These are phyloP conservation scores for Chrysemys picta DNA, from an alignment of 2,113 vertebrate species.

Conservation along the genomic window DNA sequence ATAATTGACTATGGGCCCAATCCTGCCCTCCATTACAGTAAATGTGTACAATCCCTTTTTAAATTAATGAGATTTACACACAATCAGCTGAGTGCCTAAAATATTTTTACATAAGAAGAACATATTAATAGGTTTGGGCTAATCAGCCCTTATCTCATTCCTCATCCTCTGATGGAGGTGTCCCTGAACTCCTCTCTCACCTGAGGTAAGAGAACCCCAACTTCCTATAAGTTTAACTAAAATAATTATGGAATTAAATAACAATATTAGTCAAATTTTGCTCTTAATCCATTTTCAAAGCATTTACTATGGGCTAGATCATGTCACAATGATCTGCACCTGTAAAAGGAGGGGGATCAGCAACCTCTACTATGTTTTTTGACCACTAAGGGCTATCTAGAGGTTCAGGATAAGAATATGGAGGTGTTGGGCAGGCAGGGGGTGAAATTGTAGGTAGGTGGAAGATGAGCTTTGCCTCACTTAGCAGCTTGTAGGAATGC, in stretches of 20 bases:
- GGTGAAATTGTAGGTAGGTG: not conserved
- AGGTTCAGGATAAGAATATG: not conserved
- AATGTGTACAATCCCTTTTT: constrained; percentile 35
- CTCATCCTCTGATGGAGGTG: not conserved
- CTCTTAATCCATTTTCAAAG: not conserved
- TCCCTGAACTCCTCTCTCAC: not conserved
- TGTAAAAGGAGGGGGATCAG: not conserved
- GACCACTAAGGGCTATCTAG: not conserved
- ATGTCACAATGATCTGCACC: not conserved
- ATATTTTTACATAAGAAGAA: constrained; percentile 62
- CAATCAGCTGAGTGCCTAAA: constrained; percentile 19
- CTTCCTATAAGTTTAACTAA: not conserved
- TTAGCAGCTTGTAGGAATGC: not conserved
- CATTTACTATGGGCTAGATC: not conserved
- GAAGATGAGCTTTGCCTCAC: not conserved
- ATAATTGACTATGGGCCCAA: constrained; percentile 13
- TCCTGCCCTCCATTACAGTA: constrained; percentile 52
- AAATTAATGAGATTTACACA: constrained; percentile 33
- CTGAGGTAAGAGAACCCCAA: not conserved
- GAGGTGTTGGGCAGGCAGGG: not conserved
- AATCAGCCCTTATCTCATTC: constrained; percentile 21
- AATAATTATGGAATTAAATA: not conserved
- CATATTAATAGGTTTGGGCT: constrained; percentile 29
- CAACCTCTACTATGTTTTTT: not conserved
- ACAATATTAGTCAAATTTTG: not conserved